Evolutionary conservation across 2,888 invertebrate species (phyloP), one percentile per base, ranked within the genome.

Genomic region (Patella depressa): DNA sequence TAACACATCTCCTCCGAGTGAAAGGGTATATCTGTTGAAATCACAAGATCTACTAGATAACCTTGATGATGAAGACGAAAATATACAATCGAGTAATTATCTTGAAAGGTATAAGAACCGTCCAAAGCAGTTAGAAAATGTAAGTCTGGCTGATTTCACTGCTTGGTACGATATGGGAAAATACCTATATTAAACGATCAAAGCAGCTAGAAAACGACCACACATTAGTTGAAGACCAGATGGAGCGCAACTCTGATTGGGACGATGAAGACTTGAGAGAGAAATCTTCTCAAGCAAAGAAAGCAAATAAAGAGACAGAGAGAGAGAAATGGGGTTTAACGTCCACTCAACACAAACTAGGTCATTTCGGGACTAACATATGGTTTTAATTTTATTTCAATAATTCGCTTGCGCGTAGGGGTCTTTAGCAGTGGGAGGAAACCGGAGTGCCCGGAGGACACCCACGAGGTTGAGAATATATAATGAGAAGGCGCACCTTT

Each of bases 91-190:
- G 45, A 53, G 29, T 24, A 83, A 79, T 57, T n/a, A 79, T 3
- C n/a, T 84, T 12, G 72, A 71, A 53, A 76, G 80, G 45, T 85
- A 85, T 79, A n/a, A 79, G n/a, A 65, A 80, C 24, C 70, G 83
- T 9, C 80, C 83, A 69, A 71, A 72, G 59, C 15, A 45, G 2
- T 34, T 84, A 53, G 76, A 80, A 71, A 70, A 75, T 19, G 29
- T 79, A 3, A 71, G 71, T 29, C 75, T 85, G 65, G 83, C 82
- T 65, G 81, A 82, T 19, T 85, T 78, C 79, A 80, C 73, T 19
- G 45, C 81, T 34, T 65, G 59, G 14, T 83, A 78, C 73, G 78
- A 80, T 24, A 12, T n/a, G 78, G 3, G 17, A n/a, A 17, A 57
- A 15, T 5, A 57, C 4, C 17, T 57, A 57, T 7, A 57, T 7